These are phyloP conservation scores for Drosophila nebulosa DNA, from an alignment of 1,140 invertebrate species.

Conservation along the genomic window DNA sequence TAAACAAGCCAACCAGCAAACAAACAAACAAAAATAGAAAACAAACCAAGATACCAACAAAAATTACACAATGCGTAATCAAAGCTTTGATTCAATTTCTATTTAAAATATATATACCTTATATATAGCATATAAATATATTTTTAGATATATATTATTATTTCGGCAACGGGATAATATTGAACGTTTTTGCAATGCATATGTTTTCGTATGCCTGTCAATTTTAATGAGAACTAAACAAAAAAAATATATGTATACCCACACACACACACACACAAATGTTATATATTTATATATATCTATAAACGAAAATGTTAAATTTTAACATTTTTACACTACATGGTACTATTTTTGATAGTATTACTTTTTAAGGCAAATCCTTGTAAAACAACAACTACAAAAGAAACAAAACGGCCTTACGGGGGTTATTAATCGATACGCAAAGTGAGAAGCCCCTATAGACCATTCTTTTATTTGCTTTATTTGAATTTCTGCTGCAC, in stretches of 20 bases:
- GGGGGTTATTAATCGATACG: neutral
- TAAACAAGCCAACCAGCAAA: slow-evolving; percentile 54
- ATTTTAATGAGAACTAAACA: neutral
- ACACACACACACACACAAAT: slow-evolving; percentile 49
- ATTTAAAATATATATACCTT: slow-evolving; percentile 70
- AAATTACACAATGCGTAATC: slow-evolving; percentile 62
- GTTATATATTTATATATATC: slow-evolving; percentile 67
- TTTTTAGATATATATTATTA: slow-evolving; percentile 79
- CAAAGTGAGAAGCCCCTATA: slow-evolving; percentile 13
- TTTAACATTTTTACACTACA: slow-evolving; percentile 67
- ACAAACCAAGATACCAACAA: slow-evolving; percentile 44
- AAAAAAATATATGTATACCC: slow-evolving; percentile 41
- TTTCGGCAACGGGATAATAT: slow-evolving; percentile 73
- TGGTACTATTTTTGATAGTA: slow-evolving; percentile 79
- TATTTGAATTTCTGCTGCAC: slow-evolving; percentile 71
- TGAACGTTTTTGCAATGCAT: slow-evolving; percentile 75
- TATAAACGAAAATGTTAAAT: slow-evolving; percentile 10
- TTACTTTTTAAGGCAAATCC: slow-evolving; percentile 73
- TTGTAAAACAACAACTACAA: slow-evolving; percentile 69
- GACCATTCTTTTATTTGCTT: slow-evolving; percentile 77
- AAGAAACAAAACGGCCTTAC: slow-evolving; percentile 25
- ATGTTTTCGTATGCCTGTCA: slow-evolving; percentile 80
- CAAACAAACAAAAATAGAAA: neutral
- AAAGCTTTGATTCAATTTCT: slow-evolving; percentile 77
- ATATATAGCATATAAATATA: slow-evolving; percentile 80